Evolutionary conservation across 2,888 invertebrate species (phyloP), one percentile per base, ranked within the genome.

Genomic region (Drosophila neotestacea): DNA sequence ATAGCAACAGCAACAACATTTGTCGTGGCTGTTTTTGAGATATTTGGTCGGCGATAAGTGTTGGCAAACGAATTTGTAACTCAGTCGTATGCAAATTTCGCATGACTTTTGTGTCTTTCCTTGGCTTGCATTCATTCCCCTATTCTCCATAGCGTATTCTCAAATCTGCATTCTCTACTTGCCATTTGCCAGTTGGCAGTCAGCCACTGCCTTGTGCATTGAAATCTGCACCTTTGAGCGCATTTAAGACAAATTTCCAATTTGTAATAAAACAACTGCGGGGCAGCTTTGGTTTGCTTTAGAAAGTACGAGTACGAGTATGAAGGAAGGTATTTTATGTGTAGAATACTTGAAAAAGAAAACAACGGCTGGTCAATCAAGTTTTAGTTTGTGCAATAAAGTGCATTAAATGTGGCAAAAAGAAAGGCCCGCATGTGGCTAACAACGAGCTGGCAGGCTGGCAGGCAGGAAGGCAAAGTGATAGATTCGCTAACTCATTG

Each of bases 401-500:
- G 69, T 70, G 74, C 60, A 56, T 44, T 36, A 60, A 65, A 63
- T 69, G 71, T 54, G 58, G 69, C 66, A 63, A 79, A 79, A 76
- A 76, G 79, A 79, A 76, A 79, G 77, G 70, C 73, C 69, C 61
- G 76, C 70, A 69, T 73, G 50, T 36, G 42, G 54, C 63, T 38
- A 30, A 41, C 52, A 52, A 56, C 44, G 27, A 13, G 13, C 50
- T 38, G 9, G 52, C 44, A 30, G 27, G 34, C 50, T 38, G n/a
- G 34, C 56, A 10, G 16, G 47, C 58, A 58, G 52, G 55, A 51
- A 44, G 63, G 63, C 58, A 51, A 68, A 54, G 66, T 84, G 81
- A 83, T 86, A 86, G 83, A 83, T 81, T 84, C 70, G 62, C 79
- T 47, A 74, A 60, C 86, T 76, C 76, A 81, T 70, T 77, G 74